Base-by-base conservation (phyloP, 2,888 invertebrate species). In the Exephanes ischioxanthus region DNA sequence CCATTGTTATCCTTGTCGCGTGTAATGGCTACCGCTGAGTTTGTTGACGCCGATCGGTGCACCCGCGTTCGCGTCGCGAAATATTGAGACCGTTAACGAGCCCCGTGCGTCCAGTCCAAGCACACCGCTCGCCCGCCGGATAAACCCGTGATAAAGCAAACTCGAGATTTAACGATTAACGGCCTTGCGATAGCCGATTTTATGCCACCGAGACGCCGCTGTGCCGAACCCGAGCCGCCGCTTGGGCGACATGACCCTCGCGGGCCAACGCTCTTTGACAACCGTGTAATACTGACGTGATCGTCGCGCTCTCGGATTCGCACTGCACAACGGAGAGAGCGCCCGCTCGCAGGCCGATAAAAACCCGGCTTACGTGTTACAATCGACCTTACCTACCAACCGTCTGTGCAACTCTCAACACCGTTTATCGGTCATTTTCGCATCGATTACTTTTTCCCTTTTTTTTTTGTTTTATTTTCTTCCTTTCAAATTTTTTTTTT, bases 1-100 rank as follows among this genome's bases (percentile, higher is more conserved):
- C 91, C 92, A 92, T 92, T 92, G 92, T 92, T 92, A 91, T 92
- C 92, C 92, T 92, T 91, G 92, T 92, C 91, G 92, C 90, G 91
- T 90, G 92, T 92, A 92, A 92, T 92, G 92, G 92, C 92, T 88
- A 91, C 92, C 91, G 89, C 79, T 84, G 89, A 90, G 91, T 91
- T 92, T 90, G 92, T 92, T 92, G 91, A 91, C 89, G 92, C 90
- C 91, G 88, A 82, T 89, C 86, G 88, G 87, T 90, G 88, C 87
- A 84, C 71, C 84, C 86, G 84, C 87, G 88, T 88, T 89, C 84
- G 87, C 72, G 87, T 86, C 86, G 88, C 89, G 61, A 37, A 83
- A 87, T 88, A 87, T 81, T 88, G 70, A 55, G 7, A 3, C 9
- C 41, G 41, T 41, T 41, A 41, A 41, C 41, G 5, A 41, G 41